Evolutionary conservation across 2,888 invertebrate genomes (phyloP).

Genomic region (Barypeithes pellucidus): DNA sequence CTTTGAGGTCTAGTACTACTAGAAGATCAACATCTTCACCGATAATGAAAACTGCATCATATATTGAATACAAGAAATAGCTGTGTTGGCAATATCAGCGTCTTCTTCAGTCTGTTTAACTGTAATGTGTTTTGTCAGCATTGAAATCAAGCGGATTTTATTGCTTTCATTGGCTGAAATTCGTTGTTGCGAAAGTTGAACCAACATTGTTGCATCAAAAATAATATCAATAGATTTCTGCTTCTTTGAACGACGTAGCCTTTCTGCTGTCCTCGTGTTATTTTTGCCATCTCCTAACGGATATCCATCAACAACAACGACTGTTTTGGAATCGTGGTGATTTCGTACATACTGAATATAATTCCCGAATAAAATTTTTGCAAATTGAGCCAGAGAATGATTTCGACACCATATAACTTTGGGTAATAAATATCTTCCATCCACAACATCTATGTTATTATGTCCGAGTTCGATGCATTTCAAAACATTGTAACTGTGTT

Average conservation of each 20-base stretch:
- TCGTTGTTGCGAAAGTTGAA: constrained; percentile 15
- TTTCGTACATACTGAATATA: constrained; percentile 13
- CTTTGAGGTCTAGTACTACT: too few species aligned
- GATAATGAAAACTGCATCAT: constrained; percentile 37
- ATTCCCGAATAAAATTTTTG: neutral
- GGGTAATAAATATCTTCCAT: neutral
- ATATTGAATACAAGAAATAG: constrained; percentile 36
- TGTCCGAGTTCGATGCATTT: neutral
- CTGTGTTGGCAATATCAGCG: constrained; percentile 33
- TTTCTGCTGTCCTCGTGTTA: neutral
- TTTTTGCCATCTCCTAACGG: neutral
- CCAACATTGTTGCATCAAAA: constrained; percentile 25
- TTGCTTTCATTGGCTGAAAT: constrained; percentile 31
- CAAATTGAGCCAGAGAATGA: too few species aligned
- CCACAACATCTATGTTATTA: neutral
- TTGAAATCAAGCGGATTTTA: constrained; percentile 20
- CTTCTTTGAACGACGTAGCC: neutral
- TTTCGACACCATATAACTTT: neutral
- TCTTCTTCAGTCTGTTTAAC: constrained; percentile 30
- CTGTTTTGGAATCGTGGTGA: neutral
- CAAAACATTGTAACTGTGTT: too few species aligned
- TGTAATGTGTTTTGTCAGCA: constrained; percentile 10
- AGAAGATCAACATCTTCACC: constrained; percentile 31
- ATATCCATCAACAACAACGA: constrained; percentile 31
- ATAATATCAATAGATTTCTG: constrained; percentile 5